phyloP scores from a whole-genome alignment of 2,113 vertebrate species.

The Tupaia tana region DNA sequence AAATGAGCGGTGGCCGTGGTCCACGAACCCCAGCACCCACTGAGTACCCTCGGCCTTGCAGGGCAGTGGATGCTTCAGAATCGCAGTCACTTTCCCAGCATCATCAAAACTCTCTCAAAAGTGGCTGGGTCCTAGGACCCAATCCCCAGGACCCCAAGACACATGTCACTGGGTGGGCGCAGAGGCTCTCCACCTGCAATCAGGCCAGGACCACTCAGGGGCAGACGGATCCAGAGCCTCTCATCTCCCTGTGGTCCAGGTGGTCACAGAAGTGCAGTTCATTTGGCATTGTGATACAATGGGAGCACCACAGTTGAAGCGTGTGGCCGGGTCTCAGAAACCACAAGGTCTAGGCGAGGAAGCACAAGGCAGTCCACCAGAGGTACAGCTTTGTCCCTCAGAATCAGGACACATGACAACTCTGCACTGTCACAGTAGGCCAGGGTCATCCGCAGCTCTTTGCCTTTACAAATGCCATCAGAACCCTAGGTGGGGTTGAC shows the following conservation, averaged over 20 bases:
- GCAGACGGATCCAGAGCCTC: background rate
- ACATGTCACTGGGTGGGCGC: background rate
- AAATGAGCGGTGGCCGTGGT: background rate
- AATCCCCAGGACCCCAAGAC: background rate
- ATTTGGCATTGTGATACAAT: background rate
- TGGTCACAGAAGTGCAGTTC: fast-evolving
- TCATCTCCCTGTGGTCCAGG: background rate
- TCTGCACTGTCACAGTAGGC: background rate
- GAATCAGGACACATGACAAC: background rate
- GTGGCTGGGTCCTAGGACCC: background rate
- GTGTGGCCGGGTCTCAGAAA: background rate
- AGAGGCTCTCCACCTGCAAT: background rate
- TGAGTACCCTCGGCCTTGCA: background rate
- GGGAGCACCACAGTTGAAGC: background rate
- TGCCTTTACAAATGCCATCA: background rate
- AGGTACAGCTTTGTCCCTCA: background rate
- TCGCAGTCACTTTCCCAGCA: background rate
- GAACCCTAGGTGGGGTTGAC: background rate
- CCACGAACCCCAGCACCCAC: background rate
- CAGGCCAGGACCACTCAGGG: background rate
- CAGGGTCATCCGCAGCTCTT: background rate
- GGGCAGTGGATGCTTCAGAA: background rate
- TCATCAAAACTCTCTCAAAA: background rate
- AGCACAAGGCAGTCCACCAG: background rate
- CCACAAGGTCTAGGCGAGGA: background rate